phyloP scores from a whole-genome alignment of 2,888 invertebrate genomes.

The Leuctra nigra region DNA sequence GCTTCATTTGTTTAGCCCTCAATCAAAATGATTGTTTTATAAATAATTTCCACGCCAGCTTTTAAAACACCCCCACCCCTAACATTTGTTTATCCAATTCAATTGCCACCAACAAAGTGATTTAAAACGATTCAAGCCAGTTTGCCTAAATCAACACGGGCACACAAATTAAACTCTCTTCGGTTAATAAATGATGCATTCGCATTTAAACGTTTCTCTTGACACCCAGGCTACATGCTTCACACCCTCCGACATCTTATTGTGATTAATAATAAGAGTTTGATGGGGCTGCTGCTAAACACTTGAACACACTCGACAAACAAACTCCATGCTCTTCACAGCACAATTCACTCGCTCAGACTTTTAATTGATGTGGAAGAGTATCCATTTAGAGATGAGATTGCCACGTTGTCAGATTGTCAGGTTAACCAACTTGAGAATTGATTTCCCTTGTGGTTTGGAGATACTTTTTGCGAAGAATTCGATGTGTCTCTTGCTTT shows the following conservation, averaged over 20 bases:
- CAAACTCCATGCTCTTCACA: no score
- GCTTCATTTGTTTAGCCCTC: no score
- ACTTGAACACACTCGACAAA: slow-evolving; percentile 8
- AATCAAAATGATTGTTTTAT: no score
- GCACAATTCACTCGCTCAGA: background rate
- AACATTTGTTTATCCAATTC: no score
- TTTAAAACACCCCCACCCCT: background rate
- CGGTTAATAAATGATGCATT: slow-evolving; percentile 12
- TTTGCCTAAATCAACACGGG: background rate
- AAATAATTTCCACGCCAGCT: background rate
- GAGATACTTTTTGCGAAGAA: no score
- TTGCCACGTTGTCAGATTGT: no score
- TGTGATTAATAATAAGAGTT: slow-evolving; percentile 2
- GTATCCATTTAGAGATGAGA: background rate
- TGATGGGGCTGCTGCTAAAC: background rate
- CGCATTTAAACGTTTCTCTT: background rate
- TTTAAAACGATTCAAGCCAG: background rate
- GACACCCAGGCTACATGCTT: slow-evolving; percentile 3
- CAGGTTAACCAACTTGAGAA: no score
- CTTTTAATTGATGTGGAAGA: slow-evolving; percentile 21
- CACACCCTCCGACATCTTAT: background rate
- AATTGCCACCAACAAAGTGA: no score
- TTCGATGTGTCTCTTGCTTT: no score
- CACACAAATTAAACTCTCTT: slow-evolving; percentile 7
- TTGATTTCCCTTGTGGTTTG: no score